Evolutionary conservation across 2,113 vertebrate species (phyloP).

Genomic region (Ochotona curzoniae): DNA sequence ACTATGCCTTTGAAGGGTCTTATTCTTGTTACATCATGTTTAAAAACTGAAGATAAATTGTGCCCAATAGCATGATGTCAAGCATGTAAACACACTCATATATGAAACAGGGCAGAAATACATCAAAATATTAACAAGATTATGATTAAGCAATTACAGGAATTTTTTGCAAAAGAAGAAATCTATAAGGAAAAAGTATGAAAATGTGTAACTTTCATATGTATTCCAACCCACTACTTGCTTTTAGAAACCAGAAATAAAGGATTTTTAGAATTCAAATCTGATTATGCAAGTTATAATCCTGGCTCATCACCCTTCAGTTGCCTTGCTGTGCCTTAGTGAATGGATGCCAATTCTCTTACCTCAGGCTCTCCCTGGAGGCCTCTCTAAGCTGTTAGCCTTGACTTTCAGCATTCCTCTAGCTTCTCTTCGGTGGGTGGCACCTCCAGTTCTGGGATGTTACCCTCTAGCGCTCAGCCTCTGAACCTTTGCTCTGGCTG

Average conservation of each 20-base stretch:
- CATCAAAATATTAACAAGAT: slow-evolving; percentile 36
- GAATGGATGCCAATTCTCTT: neutral
- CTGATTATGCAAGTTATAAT: slow-evolving; percentile 21
- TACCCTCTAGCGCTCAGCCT: slow-evolving; percentile 6
- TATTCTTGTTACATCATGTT: neutral
- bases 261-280: neutral
- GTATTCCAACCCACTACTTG: neutral
- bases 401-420: neutral
- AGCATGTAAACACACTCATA: neutral
- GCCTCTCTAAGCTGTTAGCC: neutral
- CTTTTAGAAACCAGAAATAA: slow-evolving; percentile 2
- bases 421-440: neutral
- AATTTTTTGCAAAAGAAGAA: slow-evolving; percentile 40
- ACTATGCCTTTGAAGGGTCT: slow-evolving; percentile 30
- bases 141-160: neutral
- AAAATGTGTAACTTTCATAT: neutral
- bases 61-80: neutral
- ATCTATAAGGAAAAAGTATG: slow-evolving; percentile 49
- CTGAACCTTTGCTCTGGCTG: slow-evolving; percentile 48
- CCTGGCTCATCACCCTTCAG: neutral
- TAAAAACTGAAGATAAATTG: slow-evolving; percentile 49
- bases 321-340: slow-evolving; percentile 19
- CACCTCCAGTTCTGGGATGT: neutral
- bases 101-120: slow-evolving; percentile 9
- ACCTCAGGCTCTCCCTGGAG: neutral